Conservation (phyloP, 2,113 vertebrate genomes). For the Aptenodytes patagonicus region DNA sequence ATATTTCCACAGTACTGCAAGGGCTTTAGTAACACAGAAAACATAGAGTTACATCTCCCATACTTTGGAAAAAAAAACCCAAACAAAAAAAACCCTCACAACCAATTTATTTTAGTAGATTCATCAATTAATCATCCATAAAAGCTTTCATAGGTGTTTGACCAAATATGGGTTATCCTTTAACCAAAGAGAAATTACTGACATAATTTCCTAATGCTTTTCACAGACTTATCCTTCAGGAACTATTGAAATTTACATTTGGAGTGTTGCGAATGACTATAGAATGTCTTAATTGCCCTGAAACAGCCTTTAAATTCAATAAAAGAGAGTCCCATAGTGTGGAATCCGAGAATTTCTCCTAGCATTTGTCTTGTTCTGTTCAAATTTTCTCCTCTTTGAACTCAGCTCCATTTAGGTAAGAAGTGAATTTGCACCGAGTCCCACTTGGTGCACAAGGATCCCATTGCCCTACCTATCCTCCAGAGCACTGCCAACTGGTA, state of each 20-base stretch:
- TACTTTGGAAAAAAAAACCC: not conserved
- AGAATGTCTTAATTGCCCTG: not conserved
- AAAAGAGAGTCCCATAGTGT: not conserved
- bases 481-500: not conserved
- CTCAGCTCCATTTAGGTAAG: not conserved
- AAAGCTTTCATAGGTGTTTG: conserved; percentile 8
- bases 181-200: conserved; percentile 33
- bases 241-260: not conserved
- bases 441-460: not conserved
- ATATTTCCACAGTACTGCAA: not conserved
- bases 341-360: not conserved
- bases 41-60: not conserved
- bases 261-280: not conserved
- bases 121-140: not conserved
- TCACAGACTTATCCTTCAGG: not conserved
- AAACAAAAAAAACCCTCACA: not conserved
- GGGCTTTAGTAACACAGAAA: not conserved
- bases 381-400: not conserved
- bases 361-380: not conserved
- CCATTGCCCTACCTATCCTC: not conserved
- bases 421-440: not conserved
- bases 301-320: not conserved
- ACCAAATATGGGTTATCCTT: conserved; percentile 4
- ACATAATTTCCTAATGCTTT: not conserved
- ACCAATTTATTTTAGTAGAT: not conserved